Base-by-base conservation (phyloP, 2,888 invertebrate species). In the Stegana nigrithorax region DNA sequence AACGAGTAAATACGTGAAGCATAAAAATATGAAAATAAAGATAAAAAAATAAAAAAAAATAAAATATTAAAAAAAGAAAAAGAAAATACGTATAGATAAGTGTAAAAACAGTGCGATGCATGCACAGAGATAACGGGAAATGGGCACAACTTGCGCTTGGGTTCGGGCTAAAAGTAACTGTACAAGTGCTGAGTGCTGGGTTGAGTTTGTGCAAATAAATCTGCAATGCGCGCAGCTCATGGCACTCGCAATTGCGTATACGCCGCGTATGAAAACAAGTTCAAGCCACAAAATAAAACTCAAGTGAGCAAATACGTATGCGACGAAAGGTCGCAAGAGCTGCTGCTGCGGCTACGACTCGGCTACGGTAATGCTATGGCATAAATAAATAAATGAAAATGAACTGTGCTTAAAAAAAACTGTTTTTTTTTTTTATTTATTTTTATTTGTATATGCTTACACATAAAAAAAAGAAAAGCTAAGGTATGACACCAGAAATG, bases 111-210 rank as follows among this genome's bases (percentile, higher is more conserved):
- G 25, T 14, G 23, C 71, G 79, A 75, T 76, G 79, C 66, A 65
- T 66, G 60, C 60, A 58, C 60, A 62, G 62, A 78, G 75, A 75
- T 77, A 78, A 75, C 77, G 72, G 68, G 72, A 78, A 72, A 67
- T 71, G 69, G 76, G 66, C 68, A 65, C 63, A n/a, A n/a, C n/a
- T n/a, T n/a, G 64, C 58, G 67, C 69, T 66, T 66, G 68, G 73
- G 70, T 68, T 65, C 67, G 64, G 65, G 61, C 60, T 57, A 7
- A 5, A 27, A 42, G 17, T 39, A 44, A 57, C 7, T 42, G 14
- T 26, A n/a, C n/a, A n/a, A n/a, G n/a, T n/a, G n/a, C n/a, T n/a
- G n/a, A n/a, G 39, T 17, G 39, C n/a, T 8, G n/a, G n/a, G 39
- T 4, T 10, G 14, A 25, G 21, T 39, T 21, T n/a, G 7, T 12